Percentiles rank a stretch among this genome's conserved stretches.
Conservation (phyloP, 2,113 vertebrate genomes). For the Eulemur macaco region DNA sequence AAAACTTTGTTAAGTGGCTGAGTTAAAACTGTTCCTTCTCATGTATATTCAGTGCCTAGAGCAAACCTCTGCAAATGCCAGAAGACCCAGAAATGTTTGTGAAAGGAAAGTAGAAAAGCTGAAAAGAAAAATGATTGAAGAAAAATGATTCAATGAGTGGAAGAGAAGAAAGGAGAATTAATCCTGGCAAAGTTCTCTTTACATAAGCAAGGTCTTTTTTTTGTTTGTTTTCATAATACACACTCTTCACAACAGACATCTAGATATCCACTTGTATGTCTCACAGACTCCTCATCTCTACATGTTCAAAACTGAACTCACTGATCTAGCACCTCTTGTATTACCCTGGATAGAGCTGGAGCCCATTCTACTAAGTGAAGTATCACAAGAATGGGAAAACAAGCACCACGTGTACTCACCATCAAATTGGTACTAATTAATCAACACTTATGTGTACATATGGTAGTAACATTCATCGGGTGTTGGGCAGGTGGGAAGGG, state of each 20-base stretch:
- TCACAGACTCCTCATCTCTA: not conserved
- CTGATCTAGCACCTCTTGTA: too few species aligned
- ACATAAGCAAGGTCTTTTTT: not conserved
- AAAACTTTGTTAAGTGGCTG: not conserved
- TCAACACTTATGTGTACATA: too few species aligned
- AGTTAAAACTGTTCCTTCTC: not conserved
- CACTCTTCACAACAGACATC: not conserved
- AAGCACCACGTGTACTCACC: too few species aligned
- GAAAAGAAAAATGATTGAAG: not conserved
- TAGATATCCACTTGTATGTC: not conserved
- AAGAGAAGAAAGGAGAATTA: not conserved
- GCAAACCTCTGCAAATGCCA: not conserved
- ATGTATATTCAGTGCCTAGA: not conserved
- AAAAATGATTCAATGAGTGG: not conserved
- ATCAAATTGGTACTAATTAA: too few species aligned
- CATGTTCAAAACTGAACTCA: not conserved
- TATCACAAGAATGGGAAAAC: too few species aligned
- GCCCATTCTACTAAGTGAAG: too few species aligned
- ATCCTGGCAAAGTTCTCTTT: not conserved
- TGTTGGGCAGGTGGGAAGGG: too few species aligned
- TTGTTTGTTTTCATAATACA: not conserved
- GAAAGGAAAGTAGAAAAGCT: conserved; percentile 18
- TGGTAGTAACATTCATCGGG: too few species aligned
- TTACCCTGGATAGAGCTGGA: too few species aligned
- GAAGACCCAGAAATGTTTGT: not conserved